Base-by-base conservation (phyloP, 2,888 invertebrate species). In the Notodonta ziczac region DNA sequence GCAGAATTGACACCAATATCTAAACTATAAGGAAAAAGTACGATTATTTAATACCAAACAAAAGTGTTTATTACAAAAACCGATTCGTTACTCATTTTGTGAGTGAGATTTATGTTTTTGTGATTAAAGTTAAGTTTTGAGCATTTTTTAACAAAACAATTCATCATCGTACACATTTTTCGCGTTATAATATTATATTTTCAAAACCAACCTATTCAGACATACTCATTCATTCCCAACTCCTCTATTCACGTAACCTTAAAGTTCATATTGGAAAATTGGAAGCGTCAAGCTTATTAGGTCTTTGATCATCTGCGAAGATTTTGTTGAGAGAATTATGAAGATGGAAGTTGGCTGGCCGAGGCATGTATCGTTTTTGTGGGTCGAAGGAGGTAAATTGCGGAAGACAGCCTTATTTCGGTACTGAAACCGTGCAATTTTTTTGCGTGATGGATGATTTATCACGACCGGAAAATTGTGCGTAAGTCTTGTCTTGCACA, bases 321-420 rank as follows among this genome's bases (percentile, higher is more conserved):
- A 80, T 81, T 81, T 77, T 62, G 70, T 65, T 65, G 69, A 70
- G 71, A 80, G 82, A 83, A 83, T 54, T 83, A 83, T 83, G 80
- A 78, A 78, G 83, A 82, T 82, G 79, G 73, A 81, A 83, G 70
- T 82, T 82, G 80, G 77, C 74, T 73, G 59, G 72, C 59, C 64
- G 66, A 50, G 57, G 60, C 72, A 71, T 77, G 77, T 79, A 78
- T 75, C 70, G 77, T 81, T 83, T 83, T 83, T 80, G 78, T 69
- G 65, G 70, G 66, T 62, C 65, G 72, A 71, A 72, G 70, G 73
- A 67, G 60, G 68, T 56, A 78, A 77, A 79, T 81, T 78, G 77
- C 65, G 60, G 69, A 69, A 72, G 81, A 79, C 78, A 76, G 75
- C 70, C 66, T 59, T 72, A 67, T 72, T 74, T 69, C 58, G 63